Evolutionary conservation across 2,888 invertebrate species (phyloP).

Genomic region (Pilophorus perplexus): DNA sequence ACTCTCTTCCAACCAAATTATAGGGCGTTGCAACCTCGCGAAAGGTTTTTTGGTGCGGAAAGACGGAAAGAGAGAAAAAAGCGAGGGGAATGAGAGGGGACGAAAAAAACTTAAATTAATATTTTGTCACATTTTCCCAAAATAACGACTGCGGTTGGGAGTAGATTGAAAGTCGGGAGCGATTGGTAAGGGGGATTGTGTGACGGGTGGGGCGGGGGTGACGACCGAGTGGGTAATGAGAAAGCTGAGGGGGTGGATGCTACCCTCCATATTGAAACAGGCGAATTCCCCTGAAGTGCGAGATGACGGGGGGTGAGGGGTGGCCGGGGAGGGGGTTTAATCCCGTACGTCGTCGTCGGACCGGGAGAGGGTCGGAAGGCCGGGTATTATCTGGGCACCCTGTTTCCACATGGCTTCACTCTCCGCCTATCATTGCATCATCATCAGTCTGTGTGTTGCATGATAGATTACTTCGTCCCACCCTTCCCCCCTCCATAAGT

Average conservation of each 20-base stretch:
- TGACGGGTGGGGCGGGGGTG: slow-evolving; percentile 15
- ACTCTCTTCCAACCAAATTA: too few relatives aligned
- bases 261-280: slow-evolving; percentile 40
- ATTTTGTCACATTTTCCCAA: slow-evolving; percentile 33
- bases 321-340: slow-evolving; percentile 5
- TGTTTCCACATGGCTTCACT: slow-evolving; percentile 43
- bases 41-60: too few relatives aligned
- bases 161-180: slow-evolving; percentile 38
- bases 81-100: too few relatives aligned
- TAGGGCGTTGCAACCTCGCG: too few relatives aligned
- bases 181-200: slow-evolving; percentile 3
- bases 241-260: slow-evolving; percentile 37
- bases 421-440: slow-evolving; percentile 43
- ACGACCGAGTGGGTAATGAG: slow-evolving; percentile 42
- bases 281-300: slow-evolving; percentile 21
- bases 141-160: slow-evolving; percentile 17
- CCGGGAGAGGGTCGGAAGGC: background rate
- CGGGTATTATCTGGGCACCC: slow-evolving; percentile 40
- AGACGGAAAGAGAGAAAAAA: too few relatives aligned
- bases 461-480: slow-evolving; percentile 41
- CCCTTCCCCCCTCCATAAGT: slow-evolving; percentile 33
- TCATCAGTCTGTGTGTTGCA: slow-evolving; percentile 43
- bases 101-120: slow-evolving; percentile 30
- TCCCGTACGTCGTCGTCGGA: background rate
- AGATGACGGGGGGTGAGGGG: background rate